Base-by-base conservation (phyloP, 1,140 invertebrate genomes). In the Polyergus mexicanus region DNA sequence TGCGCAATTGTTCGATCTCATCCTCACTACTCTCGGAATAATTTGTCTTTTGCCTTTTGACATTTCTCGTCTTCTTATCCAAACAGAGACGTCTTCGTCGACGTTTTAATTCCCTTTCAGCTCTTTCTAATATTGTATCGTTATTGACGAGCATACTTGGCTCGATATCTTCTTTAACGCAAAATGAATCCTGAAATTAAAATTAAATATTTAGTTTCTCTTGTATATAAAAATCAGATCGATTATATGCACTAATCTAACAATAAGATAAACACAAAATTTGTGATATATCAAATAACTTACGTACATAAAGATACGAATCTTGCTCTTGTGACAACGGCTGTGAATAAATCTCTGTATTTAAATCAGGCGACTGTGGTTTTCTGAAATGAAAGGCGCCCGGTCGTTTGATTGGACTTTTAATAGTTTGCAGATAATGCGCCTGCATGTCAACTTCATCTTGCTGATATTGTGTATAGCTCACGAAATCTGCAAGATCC, bases 391-490 rank as follows among this genome's bases (percentile, higher is more conserved):
- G 2, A 71, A 93, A 94, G 7, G 71, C 87, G 0, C 89, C 86
- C 1, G 72, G 54, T 71, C 19, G 75, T 54, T 76, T 86, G 0
- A 65, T 2, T 0, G 93, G 94, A 76, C 94, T 94, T 41, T 94
- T 96, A 3, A 96, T 88, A 25, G 96, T 96, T 84, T 95, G 95
- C 28, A 97, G 90, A 91, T 97, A 97, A 84, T 96, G 94, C 5
- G 94, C 96, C 38, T 95, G 93, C 94, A 96, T 96, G 84, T 96
- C 95, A 13, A 94, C 85, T 41, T 91, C 47, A 63, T 94, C 94
- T 6, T 94, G 92, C 7, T 93, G 87, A 47, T 95, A 92, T 75
- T 95, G 94, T 1, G 94, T 92, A 41, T 95, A 89, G 78, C 94
- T 95, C 0, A 95, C 90, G 41, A 95, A 95, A 83, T 76, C 84